Evolutionary conservation across 2,888 invertebrate genomes (phyloP).

Genomic region (Lamellibrachia columna): DNA sequence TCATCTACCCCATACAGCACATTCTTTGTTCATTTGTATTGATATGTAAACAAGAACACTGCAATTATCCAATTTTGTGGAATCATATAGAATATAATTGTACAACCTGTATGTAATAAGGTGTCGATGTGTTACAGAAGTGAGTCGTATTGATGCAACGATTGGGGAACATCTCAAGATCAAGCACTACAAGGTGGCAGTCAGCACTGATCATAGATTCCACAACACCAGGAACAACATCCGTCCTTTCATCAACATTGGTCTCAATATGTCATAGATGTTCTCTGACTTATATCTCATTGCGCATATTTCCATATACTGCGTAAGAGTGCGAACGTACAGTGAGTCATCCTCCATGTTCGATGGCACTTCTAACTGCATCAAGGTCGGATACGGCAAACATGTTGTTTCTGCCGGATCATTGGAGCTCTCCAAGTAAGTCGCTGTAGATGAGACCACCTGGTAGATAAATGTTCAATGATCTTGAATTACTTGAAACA

Average conservation of each 20-base stretch:
- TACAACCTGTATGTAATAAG: too few species aligned
- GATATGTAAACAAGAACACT: too few species aligned
- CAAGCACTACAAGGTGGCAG: constrained; percentile 47
- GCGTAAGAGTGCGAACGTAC: constrained; percentile 48
- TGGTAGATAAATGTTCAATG: too few species aligned
- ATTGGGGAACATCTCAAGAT: constrained; percentile 43
- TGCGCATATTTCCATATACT: constrained; percentile 43
- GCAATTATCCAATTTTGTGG: too few species aligned
- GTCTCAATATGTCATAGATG: constrained; percentile 44
- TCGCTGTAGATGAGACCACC: not conserved
- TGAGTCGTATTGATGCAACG: constrained; percentile 16
- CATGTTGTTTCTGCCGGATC: not conserved
- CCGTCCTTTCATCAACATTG: constrained; percentile 48
- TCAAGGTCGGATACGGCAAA: constrained; percentile 42
- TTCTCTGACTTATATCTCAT: constrained; percentile 45
- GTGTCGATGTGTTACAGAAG: not conserved
- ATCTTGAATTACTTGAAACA: too few species aligned
- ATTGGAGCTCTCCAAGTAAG: not conserved
- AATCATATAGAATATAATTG: not conserved
- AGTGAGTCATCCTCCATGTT: constrained; percentile 42
- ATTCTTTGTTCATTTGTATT: too few species aligned
- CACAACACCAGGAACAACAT: constrained; percentile 46
- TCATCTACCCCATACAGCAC: too few species aligned
- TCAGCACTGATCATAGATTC: constrained; percentile 49
- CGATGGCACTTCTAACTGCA: constrained; percentile 47